phyloP scores from a whole-genome alignment of 2,888 invertebrate species.

The Lasioglossum morio region DNA sequence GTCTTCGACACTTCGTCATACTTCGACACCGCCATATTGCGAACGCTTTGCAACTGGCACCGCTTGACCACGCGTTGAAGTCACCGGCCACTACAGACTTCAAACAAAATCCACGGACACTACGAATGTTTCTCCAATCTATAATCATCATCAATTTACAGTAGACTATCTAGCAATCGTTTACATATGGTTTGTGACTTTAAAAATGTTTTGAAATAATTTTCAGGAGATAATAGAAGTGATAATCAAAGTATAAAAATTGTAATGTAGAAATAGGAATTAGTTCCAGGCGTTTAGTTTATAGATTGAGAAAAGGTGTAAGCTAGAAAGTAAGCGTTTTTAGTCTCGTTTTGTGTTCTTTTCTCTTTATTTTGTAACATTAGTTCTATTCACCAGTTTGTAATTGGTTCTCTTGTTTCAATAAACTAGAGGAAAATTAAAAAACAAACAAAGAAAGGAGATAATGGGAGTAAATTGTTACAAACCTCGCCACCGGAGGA shows the following conservation, averaged over 20 bases:
- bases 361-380: too few relatives aligned
- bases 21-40: background rate
- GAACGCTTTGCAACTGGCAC: background rate
- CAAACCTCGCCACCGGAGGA: constrained; percentile 95
- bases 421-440: too few relatives aligned
- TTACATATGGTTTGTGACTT: background rate
- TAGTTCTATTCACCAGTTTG: too few relatives aligned
- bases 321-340: too few relatives aligned
- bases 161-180: background rate
- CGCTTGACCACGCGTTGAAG: background rate
- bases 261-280: too few relatives aligned
- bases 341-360: too few relatives aligned
- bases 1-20: background rate
- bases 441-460: too few relatives aligned
- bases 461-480: background rate
- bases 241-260: too few relatives aligned
- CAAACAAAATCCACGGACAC: background rate
- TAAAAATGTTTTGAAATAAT: background rate
- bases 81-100: background rate
- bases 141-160: background rate
- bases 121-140: background rate
- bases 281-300: too few relatives aligned
- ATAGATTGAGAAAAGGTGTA: too few relatives aligned
- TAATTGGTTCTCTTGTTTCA: too few relatives aligned
- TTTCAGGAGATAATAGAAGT: background rate